Conservation (phyloP, 1,140 invertebrate species). For the Bombus huntii region DNA sequence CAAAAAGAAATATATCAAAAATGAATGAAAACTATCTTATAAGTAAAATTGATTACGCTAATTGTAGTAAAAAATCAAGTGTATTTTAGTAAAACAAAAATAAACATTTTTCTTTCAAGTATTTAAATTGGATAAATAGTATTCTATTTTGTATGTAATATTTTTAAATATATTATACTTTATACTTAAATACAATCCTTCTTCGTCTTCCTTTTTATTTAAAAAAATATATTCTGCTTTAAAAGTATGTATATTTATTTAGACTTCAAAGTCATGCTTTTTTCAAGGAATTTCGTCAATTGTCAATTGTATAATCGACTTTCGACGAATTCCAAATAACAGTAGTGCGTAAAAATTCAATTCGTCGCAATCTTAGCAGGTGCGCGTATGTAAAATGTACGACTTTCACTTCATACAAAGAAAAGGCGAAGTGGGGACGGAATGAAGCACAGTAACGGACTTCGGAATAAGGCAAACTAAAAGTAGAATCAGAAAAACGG, state of each 20-base stretch:
- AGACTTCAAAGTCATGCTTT: not conserved
- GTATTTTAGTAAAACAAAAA: not conserved
- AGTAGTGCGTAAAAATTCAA: not conserved
- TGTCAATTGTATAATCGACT: not conserved
- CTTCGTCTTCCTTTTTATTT: not conserved
- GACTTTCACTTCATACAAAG: constrained; percentile 56
- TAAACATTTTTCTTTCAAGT: not conserved
- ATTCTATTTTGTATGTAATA: not conserved
- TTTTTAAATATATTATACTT: not conserved
- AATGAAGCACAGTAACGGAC: constrained; percentile 23
- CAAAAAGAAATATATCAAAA: not conserved
- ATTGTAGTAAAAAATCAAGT: not conserved
- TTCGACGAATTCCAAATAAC: not conserved
- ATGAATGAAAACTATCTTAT: not conserved
- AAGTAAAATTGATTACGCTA: not conserved
- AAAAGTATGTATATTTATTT: no score
- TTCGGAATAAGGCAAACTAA: constrained; percentile 1
- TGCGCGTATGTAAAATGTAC: constrained; percentile 10
- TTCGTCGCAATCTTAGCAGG: not conserved
- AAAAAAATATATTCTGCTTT: not conserved
- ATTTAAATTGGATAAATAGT: not conserved
- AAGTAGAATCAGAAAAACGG: constrained; percentile 21
- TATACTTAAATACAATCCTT: not conserved
- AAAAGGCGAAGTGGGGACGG: constrained; percentile 18
- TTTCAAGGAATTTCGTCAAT: not conserved